Conservation (phyloP, 2,797 vertebrate genomes). For the Eulemur coronatus region DNA sequence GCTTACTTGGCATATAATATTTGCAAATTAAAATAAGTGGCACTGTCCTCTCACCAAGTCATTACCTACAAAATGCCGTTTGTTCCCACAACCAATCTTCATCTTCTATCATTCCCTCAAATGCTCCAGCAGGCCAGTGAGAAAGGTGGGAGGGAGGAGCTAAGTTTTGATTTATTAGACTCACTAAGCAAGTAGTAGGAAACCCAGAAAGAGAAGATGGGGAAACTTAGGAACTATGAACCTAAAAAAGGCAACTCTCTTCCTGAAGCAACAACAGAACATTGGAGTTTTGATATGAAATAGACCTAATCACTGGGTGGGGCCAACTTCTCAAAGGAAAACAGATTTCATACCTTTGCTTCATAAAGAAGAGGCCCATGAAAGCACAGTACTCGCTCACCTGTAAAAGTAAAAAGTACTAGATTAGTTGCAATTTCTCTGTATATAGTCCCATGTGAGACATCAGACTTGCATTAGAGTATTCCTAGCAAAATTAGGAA, state of each 20-base stretch:
- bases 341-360: conserved; percentile 93
- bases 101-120: neutral
- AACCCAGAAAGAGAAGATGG: neutral
- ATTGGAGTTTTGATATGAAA: neutral
- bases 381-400: conserved; percentile 99
- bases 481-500: neutral
- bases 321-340: neutral
- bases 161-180: neutral
- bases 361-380: conserved; percentile 99
- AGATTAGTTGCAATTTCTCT: neutral
- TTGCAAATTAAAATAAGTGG: neutral
- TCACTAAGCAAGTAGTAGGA: neutral
- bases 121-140: neutral
- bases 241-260: neutral
- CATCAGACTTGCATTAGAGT: neutral
- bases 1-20: neutral
- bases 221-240: neutral
- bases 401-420: conserved; percentile 82
- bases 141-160: neutral
- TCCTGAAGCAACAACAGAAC: neutral
- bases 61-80: neutral
- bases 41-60: neutral
- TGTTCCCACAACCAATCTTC: neutral
- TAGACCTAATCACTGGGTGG: neutral
- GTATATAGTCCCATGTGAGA: neutral